A percentile compares a stretch with the other conserved stretches of the same genome.
Conservation (phyloP, 2,113 vertebrate genomes). For the Myiopsitta monachus region DNA sequence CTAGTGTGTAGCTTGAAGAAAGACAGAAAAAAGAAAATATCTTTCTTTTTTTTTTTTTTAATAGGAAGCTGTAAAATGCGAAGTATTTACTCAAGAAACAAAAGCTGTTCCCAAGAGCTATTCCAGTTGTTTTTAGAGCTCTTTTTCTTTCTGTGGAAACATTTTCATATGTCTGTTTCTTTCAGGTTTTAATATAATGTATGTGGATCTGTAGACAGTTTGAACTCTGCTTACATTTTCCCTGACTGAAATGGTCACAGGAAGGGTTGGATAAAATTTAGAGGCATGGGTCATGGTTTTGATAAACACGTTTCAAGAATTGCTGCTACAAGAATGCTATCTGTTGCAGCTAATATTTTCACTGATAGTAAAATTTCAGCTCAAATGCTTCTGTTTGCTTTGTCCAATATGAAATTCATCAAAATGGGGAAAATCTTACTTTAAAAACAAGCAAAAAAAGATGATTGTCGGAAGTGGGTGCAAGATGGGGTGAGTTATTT, state of each 20-base stretch:
- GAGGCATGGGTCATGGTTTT: not conserved
- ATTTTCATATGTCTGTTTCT: slow-evolving; percentile 5
- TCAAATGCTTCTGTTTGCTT: not conserved
- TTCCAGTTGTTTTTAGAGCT: slow-evolving; percentile 17
- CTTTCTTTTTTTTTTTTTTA: not conserved
- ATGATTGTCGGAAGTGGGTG: not conserved
- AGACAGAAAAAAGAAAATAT: not conserved
- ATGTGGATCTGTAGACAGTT: not conserved
- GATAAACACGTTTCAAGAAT: slow-evolving; percentile 6
- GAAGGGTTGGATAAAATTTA: slow-evolving; percentile 18
- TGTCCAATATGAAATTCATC: not conserved
- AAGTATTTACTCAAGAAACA: slow-evolving; percentile 29
- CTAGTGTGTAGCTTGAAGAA: not conserved
- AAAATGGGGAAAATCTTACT: not conserved
- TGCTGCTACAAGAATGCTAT: not conserved
- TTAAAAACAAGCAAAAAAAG: not conserved
- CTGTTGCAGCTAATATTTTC: not conserved
- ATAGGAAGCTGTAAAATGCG: not conserved
- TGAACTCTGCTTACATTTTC: not conserved
- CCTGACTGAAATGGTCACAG: not conserved
- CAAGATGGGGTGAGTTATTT: not conserved
- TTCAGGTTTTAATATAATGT: slow-evolving; percentile 4
- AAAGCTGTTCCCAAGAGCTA: slow-evolving; percentile 11
- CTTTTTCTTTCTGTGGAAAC: not conserved
- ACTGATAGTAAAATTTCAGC: not conserved